Evolutionary conservation across 2,888 invertebrate species (phyloP).

Genomic region (Sphaerophoria taeniata): DNA sequence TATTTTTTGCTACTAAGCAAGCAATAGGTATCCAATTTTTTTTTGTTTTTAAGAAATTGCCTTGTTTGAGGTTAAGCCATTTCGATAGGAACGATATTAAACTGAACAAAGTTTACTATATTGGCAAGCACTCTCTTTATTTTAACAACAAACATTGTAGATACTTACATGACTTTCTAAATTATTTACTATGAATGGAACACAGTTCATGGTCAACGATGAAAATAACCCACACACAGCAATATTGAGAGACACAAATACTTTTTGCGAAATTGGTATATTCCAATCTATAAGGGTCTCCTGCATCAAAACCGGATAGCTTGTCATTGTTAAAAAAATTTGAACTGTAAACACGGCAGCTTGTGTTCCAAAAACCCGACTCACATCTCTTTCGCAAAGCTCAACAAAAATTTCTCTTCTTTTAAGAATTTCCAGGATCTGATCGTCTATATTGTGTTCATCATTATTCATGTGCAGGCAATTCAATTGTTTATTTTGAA

Average conservation of each 20-base stretch:
- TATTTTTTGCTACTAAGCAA: no score
- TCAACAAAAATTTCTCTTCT: background rate
- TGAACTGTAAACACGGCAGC: background rate
- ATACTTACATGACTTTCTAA: conserved; percentile 2
- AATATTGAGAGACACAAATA: background rate
- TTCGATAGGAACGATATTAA: no score
- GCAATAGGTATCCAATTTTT: no score
- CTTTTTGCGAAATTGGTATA: background rate
- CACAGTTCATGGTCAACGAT: background rate
- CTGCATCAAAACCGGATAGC: background rate
- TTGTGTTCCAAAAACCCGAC: background rate
- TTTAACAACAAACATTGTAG: background rate
- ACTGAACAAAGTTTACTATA: no score
- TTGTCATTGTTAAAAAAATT: background rate
- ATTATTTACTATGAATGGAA: conserved; percentile 1
- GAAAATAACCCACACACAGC: background rate
- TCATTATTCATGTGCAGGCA: background rate
- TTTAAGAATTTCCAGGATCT: background rate
- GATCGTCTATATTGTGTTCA: background rate
- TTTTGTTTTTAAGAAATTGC: no score
- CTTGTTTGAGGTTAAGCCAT: no score
- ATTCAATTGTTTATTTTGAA: background rate
- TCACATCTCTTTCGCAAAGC: background rate
- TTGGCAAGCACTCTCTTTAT: no score
- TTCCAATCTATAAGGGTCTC: background rate